Evolutionary conservation across 2,113 vertebrate genomes (phyloP).

Genomic region (Gobius niger): DNA sequence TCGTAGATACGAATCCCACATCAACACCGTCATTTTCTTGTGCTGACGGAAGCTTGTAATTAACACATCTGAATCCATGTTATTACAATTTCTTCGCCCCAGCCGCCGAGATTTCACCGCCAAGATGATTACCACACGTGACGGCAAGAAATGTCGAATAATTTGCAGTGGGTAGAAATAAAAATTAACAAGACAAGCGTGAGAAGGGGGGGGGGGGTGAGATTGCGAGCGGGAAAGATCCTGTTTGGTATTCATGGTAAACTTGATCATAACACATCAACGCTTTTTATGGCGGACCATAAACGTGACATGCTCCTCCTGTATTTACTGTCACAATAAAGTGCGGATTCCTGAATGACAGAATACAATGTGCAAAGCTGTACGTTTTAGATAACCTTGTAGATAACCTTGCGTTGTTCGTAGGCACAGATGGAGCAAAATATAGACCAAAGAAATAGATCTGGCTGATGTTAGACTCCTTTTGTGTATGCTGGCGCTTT

Average conservation of each 20-base stretch:
- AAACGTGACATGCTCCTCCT: constrained; percentile 34
- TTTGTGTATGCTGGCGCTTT: constrained; percentile 23
- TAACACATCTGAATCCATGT: constrained; percentile 11
- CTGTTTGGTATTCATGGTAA: constrained; percentile 35
- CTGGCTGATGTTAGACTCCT: constrained; percentile 33
- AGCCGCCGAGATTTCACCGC: constrained; percentile 19
- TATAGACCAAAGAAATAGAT: constrained; percentile 37
- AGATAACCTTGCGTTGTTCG: constrained; percentile 54
- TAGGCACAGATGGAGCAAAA: constrained; percentile 36
- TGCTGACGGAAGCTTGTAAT: constrained; percentile 5
- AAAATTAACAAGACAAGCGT: constrained; percentile 32
- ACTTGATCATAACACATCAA: constrained; percentile 48
- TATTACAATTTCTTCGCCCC: constrained; percentile 10
- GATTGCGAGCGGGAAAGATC: background rate
- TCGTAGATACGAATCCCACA: background rate
- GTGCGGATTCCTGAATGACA: constrained; percentile 10
- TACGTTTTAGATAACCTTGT: constrained; percentile 16
- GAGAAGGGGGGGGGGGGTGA: background rate
- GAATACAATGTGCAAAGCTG: constrained; percentile 17
- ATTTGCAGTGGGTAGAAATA: constrained; percentile 12
- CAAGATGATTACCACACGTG: constrained; percentile 31
- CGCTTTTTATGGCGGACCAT: constrained; percentile 38
- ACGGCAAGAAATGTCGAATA: constrained; percentile 26
- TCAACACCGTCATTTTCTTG: background rate
- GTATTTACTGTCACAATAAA: constrained; percentile 34